Percentiles rank a stretch among this genome's conserved stretches.
These are phyloP conservation scores for Schizaphis graminum DNA, from an alignment of 2,888 invertebrate species.

Conservation along the genomic window DNA sequence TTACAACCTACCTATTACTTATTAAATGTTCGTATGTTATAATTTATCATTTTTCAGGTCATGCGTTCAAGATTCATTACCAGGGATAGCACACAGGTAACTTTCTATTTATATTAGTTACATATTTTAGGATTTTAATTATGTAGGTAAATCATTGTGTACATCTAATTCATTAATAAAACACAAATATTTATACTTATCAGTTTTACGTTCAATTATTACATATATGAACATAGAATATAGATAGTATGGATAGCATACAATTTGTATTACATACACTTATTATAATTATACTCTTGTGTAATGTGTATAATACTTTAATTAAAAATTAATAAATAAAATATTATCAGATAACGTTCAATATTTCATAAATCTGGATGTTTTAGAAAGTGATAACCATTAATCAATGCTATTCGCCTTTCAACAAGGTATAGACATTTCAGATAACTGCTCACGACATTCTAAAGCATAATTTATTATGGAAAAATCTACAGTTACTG, in stretches of 20 bases:
- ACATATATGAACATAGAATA: neutral
- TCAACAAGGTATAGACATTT: neutral
- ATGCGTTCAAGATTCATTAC: slow-evolving; percentile 52
- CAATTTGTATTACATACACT: neutral
- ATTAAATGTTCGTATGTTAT: neutral
- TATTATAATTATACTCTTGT: neutral
- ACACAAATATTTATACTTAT: neutral
- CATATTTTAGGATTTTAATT: neutral
- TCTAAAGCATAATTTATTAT: neutral
- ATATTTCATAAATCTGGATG: neutral
- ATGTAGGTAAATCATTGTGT: neutral
- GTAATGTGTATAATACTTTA: neutral
- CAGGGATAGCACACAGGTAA: slow-evolving; percentile 62
- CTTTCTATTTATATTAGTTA: neutral
- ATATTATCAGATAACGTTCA: neutral
- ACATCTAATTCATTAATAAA: neutral
- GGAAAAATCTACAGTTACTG: neutral
- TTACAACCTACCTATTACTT: neutral
- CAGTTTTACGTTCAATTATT: neutral
- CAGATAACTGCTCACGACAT: neutral
- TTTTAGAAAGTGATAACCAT: neutral
- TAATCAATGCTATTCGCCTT: slow-evolving; percentile 3
- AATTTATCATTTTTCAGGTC: slow-evolving; percentile 45
- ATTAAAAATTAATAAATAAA: neutral
- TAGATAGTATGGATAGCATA: neutral